Evolutionary conservation across 2,888 invertebrate species (phyloP).

Genomic region (Tipula helvola): DNA sequence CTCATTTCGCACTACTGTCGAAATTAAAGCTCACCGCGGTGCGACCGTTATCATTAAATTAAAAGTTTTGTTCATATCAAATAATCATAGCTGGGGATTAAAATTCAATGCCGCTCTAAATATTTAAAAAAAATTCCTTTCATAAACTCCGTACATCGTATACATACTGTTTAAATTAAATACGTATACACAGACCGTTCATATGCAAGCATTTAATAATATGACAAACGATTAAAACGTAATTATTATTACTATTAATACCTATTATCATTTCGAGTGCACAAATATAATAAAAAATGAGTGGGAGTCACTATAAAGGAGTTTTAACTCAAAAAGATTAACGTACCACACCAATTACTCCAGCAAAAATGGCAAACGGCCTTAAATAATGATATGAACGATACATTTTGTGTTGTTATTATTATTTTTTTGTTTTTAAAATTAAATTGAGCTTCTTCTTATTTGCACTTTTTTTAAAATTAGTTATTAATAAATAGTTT

Average conservation of each 20-base stretch:
- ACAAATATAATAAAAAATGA: neutral
- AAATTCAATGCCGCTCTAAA: neutral
- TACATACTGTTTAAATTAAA: neutral
- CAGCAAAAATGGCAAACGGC: constrained; percentile 18
- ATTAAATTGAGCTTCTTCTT: neutral
- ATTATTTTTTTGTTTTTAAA: neutral
- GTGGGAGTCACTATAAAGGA: neutral
- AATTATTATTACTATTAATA: neutral
- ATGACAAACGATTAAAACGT: neutral
- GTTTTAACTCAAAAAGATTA: neutral
- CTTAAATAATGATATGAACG: constrained; percentile 16
- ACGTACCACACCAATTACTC: constrained; percentile 18
- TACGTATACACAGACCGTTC: neutral
- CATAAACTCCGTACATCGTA: neutral
- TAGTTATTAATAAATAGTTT: neutral
- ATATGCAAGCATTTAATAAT: neutral
- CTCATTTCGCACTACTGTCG: neutral
- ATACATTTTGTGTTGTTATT: constrained; percentile 12
- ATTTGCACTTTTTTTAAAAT: neutral
- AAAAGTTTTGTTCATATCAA: neutral
- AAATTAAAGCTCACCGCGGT: neutral
- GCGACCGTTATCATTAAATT: neutral
- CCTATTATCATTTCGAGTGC: neutral
- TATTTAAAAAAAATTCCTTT: neutral
- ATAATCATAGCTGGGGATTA: neutral